phyloP scores from a whole-genome alignment of 2,888 invertebrate genomes.

The Antitype chi region DNA sequence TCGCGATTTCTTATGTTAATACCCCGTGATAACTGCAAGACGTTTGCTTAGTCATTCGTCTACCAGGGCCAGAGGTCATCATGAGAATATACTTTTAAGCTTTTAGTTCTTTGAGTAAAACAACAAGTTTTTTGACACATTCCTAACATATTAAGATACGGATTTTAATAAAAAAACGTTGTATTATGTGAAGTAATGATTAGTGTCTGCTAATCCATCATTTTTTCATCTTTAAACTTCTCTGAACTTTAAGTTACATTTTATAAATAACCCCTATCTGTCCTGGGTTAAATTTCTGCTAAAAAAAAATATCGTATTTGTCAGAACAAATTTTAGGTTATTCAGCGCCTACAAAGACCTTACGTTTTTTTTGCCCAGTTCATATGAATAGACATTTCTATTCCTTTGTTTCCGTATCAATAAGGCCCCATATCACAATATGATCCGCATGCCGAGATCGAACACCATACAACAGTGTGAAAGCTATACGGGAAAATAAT shows the following conservation, averaged over 20 bases:
- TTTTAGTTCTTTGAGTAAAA: constrained; percentile 36
- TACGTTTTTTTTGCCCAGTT: not conserved
- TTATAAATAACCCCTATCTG: too few relatives aligned
- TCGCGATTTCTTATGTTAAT: constrained; percentile 25
- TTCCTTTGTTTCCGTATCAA: constrained; percentile 39
- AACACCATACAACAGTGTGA: constrained; percentile 37
- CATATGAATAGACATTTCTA: not conserved
- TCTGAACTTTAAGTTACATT: too few relatives aligned
- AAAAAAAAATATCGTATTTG: not conserved
- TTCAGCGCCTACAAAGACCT: not conserved
- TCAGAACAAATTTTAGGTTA: not conserved
- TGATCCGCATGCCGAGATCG: constrained; percentile 26
- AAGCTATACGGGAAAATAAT: constrained; percentile 42
- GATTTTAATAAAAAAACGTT: not conserved
- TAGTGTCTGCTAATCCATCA: not conserved
- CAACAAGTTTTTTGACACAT: constrained; percentile 51
- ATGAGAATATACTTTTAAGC: constrained; percentile 16
- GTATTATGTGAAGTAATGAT: not conserved
- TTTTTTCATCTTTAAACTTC: too few relatives aligned
- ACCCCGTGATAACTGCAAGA: constrained; percentile 33
- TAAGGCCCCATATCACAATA: constrained; percentile 8
- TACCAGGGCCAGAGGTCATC: constrained; percentile 32
- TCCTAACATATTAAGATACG: not conserved
- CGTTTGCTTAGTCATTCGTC: constrained; percentile 45
- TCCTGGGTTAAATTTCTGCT: too few relatives aligned